phyloP scores from a whole-genome alignment of 2,888 invertebrate species.

The Plagiodera versicolora region DNA sequence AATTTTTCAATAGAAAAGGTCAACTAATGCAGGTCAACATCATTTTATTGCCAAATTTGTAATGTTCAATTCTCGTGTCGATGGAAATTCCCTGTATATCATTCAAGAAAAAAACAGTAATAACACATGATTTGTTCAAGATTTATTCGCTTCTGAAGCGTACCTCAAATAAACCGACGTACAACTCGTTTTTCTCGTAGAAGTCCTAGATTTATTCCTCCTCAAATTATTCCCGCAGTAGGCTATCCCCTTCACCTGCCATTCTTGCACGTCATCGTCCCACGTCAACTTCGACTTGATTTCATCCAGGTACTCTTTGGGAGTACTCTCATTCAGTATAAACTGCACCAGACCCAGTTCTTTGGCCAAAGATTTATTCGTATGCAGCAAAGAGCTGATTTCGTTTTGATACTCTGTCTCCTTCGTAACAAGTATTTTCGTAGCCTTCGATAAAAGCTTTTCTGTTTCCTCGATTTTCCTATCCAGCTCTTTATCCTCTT shows the following conservation, averaged over 20 bases:
- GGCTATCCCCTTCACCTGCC: constrained; percentile 93
- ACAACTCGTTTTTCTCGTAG: neutral
- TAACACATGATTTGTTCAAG: too few relatives aligned
- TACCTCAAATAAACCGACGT: constrained; percentile 17
- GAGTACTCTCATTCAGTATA: constrained; percentile 86
- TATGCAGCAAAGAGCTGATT: constrained; percentile 51
- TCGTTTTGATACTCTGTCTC: constrained; percentile 40
- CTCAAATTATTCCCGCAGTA: constrained; percentile 88
- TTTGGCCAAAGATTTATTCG: constrained; percentile 74
- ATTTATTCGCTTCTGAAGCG: constrained; percentile 5
- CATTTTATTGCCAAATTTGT: too few relatives aligned
- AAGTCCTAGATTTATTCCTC: constrained; percentile 16
- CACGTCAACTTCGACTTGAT: constrained; percentile 88
- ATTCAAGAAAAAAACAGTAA: too few relatives aligned
- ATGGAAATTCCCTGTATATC: too few relatives aligned
- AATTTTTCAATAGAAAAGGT: too few relatives aligned
- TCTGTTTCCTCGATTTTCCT: constrained; percentile 82
- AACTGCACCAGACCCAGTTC: constrained; percentile 83
- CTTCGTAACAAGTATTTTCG: constrained; percentile 76
- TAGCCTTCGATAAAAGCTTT: constrained; percentile 76
- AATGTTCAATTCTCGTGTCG: too few relatives aligned
- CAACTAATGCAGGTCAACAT: too few relatives aligned
- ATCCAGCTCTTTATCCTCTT: constrained; percentile 87
- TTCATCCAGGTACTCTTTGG: constrained; percentile 81
- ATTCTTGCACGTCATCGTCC: constrained; percentile 96